Conservation (phyloP, 1,140 invertebrate genomes). For the Lasaia peninsularis region DNA sequence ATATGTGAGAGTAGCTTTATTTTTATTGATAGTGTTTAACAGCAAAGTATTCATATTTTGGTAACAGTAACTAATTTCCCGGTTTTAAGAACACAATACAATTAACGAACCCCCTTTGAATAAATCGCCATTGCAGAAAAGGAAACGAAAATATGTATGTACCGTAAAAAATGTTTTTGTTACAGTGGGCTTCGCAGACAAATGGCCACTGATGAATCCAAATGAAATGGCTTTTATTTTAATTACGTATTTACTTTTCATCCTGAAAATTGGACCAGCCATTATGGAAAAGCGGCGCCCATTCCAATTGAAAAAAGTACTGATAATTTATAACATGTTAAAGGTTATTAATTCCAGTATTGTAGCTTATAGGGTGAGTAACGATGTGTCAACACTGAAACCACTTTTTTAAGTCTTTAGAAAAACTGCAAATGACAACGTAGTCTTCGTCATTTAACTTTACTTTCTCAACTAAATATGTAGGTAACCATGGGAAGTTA, state of each 20-base stretch:
- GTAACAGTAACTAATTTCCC: no score
- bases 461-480: no score
- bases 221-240: constrained; percentile 28
- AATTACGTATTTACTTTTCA: constrained; percentile 28
- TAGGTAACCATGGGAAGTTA: no score
- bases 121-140: no score
- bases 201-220: constrained; percentile 35
- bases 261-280: constrained; percentile 30
- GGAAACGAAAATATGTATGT: neutral
- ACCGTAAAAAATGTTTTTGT: constrained; percentile 14
- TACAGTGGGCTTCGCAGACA: constrained; percentile 35
- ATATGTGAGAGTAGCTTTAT: no score
- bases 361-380: constrained; percentile 34
- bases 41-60: no score
- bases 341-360: constrained; percentile 31
- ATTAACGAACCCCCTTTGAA: neutral
- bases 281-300: constrained; percentile 25
- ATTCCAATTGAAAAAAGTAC: constrained; percentile 17
- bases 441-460: no score
- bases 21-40: no score
- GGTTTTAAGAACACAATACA: no score
- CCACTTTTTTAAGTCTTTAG: no score
- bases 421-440: no score
- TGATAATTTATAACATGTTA: constrained; percentile 27
- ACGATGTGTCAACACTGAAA: no score